Evolutionary conservation across 2,797 vertebrate genomes (phyloP).

Genomic region (Ctenopoma kingsleyae): DNA sequence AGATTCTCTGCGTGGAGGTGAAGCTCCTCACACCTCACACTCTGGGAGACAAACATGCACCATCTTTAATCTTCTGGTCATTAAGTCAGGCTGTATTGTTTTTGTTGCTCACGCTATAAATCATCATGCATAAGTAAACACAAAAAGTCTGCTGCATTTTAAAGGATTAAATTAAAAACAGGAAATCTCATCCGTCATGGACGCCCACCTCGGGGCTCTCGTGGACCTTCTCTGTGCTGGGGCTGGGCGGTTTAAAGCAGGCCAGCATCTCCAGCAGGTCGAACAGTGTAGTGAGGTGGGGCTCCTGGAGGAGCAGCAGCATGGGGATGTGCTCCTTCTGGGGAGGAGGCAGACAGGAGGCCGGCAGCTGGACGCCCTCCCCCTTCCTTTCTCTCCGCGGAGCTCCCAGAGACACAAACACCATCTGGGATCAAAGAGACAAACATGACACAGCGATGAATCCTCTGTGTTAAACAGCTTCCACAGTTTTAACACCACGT

Average conservation of each 20-base stretch:
- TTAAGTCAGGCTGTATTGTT: not conserved
- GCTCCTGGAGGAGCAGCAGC: conserved; percentile 97
- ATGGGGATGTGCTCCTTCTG: conserved; percentile 99
- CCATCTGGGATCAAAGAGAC: conserved; percentile 87
- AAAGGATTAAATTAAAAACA: too few relatives aligned
- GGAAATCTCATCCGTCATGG: not conserved
- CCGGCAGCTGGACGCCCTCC: conserved; percentile 96
- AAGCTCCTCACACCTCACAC: conserved; percentile 93
- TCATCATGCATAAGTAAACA: not conserved
- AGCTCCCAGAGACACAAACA: conserved; percentile 97
- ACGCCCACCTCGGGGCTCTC: conserved; percentile 89
- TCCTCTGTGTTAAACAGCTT: not conserved
- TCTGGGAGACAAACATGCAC: conserved; percentile 74
- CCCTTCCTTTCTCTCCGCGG: conserved; percentile 96
- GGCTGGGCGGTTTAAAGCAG: conserved; percentile 94
- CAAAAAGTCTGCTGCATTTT: not conserved
- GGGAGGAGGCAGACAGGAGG: conserved; percentile 96
- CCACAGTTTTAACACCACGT: too few relatives aligned
- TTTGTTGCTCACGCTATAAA: not conserved
- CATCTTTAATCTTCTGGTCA: fast-evolving
- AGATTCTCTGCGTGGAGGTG: conserved; percentile 98
- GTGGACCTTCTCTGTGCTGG: conserved; percentile 83
- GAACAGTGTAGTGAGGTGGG: conserved; percentile 97
- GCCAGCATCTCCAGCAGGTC: conserved; percentile 98
- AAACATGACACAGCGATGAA: not conserved